Conservation (phyloP, 2,888 invertebrate species). For the Nomada flava region DNA sequence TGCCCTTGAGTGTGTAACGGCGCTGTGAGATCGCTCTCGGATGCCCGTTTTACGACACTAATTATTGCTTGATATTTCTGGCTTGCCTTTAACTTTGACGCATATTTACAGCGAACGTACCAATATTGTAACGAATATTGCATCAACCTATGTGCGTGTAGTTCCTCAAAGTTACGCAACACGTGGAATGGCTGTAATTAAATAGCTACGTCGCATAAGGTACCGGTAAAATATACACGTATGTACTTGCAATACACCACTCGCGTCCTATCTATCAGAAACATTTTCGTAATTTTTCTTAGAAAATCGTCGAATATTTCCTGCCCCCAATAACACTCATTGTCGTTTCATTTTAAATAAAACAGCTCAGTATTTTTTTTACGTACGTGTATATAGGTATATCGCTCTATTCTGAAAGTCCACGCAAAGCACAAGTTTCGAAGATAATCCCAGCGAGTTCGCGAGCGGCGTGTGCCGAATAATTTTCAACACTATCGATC, state of each 20-base stretch:
- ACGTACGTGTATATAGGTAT: too few species aligned
- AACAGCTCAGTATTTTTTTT: too few species aligned
- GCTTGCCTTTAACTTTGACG: not conserved
- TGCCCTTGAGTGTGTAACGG: conserved; percentile 32
- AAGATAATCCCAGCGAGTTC: not conserved
- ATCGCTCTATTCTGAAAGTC: not conserved
- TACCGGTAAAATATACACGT: not conserved
- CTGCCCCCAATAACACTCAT: not conserved
- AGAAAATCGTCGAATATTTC: not conserved
- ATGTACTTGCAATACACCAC: too few species aligned
- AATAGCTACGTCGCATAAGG: not conserved
- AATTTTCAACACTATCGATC: conserved; percentile 21
- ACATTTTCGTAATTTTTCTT: not conserved
- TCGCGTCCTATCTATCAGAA: too few species aligned
- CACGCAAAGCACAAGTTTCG: not conserved
- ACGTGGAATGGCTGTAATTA: not conserved
- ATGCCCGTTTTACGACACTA: conserved; percentile 18
- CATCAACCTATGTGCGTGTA: not conserved
- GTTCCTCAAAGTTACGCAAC: not conserved
- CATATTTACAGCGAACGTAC: not conserved
- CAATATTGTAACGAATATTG: not conserved
- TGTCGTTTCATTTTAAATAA: too few species aligned
- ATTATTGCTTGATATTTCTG: conserved; percentile 32
- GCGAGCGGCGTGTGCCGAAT: too few species aligned
- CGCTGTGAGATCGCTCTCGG: conserved; percentile 5